Conservation (phyloP, 1,140 invertebrate species). For the Papilio helenus region DNA sequence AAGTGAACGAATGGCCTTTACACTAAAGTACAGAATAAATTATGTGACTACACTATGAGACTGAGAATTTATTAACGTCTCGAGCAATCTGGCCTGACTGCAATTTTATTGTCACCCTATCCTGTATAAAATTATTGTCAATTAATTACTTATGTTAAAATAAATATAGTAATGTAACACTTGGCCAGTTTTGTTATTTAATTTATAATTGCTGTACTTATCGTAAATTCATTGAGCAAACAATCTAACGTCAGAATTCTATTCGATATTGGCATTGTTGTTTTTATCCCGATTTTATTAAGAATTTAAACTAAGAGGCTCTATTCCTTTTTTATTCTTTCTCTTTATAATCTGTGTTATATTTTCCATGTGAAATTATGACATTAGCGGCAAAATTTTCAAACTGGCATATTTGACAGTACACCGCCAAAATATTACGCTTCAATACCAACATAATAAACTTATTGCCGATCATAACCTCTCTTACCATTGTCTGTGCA, state of each 20-base stretch:
- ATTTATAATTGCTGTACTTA: background rate
- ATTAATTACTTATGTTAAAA: background rate
- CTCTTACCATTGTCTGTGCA: background rate
- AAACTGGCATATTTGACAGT: too few relatives aligned
- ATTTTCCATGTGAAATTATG: too few relatives aligned
- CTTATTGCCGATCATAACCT: background rate
- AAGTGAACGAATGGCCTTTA: background rate
- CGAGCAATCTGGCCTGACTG: background rate
- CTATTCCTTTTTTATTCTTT: too few relatives aligned
- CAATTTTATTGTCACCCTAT: slow-evolving; percentile 3
- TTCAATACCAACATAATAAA: background rate
- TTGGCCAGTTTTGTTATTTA: background rate
- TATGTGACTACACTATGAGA: too few relatives aligned
- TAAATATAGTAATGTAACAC: background rate
- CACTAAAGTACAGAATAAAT: background rate
- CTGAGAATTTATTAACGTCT: background rate
- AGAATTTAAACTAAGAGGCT: too few relatives aligned
- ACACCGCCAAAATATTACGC: too few relatives aligned
- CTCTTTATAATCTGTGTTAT: too few relatives aligned
- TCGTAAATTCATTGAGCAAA: background rate
- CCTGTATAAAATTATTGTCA: background rate
- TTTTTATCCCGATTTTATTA: background rate
- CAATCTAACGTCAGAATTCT: background rate
- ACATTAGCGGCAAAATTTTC: too few relatives aligned
- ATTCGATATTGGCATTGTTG: too few relatives aligned